Base-by-base conservation (phyloP, 1,140 invertebrate species). In the Homarus americanus region DNA sequence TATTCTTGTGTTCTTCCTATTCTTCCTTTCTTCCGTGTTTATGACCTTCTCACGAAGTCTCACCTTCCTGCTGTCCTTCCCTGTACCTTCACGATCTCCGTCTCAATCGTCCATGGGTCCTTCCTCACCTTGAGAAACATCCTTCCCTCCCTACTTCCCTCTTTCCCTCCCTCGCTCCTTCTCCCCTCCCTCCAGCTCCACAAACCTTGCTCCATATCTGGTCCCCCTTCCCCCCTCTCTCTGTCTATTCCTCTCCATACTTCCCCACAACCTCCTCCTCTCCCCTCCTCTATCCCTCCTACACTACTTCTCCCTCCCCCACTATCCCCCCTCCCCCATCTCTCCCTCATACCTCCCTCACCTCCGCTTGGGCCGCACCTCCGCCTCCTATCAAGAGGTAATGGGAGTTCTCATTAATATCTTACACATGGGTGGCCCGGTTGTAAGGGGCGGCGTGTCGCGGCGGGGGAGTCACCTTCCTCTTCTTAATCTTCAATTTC, bases 361-460 rank as follows among this genome's bases (percentile, higher is more conserved):
- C 38, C 49, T 36, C 24, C n/a, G n/a, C 69, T 75, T 40, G 7
- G 1, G 32, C 49, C n/a, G n/a, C 24, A 34, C 32, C 84, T 9
- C 84, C 73, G 38, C 78, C 41, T 32, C 32, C 79, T 75, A 44
- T 49, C 63, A 32, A 28, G 34, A 72, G 75, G 86, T 78, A 88
- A 88, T 53, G 78, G 86, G 58, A 78, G 75, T 44, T 88, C 86
- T 88, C 86, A 88, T 88, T 88, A 88, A 88, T 88, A 88, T 88
- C 86, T 88, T 80, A 88, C 86, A 88, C 86, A 88, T 41, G 75
- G 63, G 76, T 82, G 78, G 38, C 20, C 41, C 38, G 58, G 86
- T 80, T 88, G 86, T 88, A 88, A 88, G 76, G 78, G 24, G 24
- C 36, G 76, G 53, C 76, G 78, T 80, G 53, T 80, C 58, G 75